phyloP scores from a whole-genome alignment of 2,888 invertebrate genomes.

The Oxyscelio sp. region DNA sequence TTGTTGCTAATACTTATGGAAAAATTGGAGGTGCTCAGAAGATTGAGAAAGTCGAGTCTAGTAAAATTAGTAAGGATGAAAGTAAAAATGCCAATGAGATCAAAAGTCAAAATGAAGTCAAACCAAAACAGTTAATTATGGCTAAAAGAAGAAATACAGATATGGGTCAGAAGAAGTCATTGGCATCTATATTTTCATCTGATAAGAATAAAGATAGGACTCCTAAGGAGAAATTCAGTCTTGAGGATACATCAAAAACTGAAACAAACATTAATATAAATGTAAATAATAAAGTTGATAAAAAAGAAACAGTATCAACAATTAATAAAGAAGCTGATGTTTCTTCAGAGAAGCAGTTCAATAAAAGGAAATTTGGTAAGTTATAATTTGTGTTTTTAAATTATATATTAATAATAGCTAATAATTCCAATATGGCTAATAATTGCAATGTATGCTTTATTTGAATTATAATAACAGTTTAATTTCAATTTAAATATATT shows the following conservation, averaged over 20 bases:
- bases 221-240: slow-evolving; percentile 29
- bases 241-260: slow-evolving; percentile 27
- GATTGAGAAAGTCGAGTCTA: no score
- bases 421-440: no score
- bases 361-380: slow-evolving; percentile 43
- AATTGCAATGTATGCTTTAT: no score
- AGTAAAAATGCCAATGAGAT: background rate
- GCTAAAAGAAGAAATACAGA: slow-evolving; percentile 70
- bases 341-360: slow-evolving; percentile 1
- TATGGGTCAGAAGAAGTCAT: slow-evolving; percentile 77
- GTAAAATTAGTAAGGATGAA: background rate
- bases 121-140: slow-evolving; percentile 79
- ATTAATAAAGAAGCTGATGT: slow-evolving; percentile 15
- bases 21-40: no score
- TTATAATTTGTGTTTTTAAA: slow-evolving; percentile 1
- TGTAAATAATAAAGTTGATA: slow-evolving; percentile 6
- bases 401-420: no score
- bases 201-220: slow-evolving; percentile 52
- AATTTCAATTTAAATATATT: no score
- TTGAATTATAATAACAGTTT: no score
- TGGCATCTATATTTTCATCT: slow-evolving; percentile 82
- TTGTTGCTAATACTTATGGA: slow-evolving; percentile 82
- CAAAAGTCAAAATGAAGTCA: background rate
- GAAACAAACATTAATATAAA: slow-evolving; percentile 61
- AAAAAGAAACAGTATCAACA: slow-evolving; percentile 4